Evolutionary conservation across 2,797 vertebrate species (phyloP), one percentile per base, ranked within the genome.

Genomic region (Cirrhinus molitorella): DNA sequence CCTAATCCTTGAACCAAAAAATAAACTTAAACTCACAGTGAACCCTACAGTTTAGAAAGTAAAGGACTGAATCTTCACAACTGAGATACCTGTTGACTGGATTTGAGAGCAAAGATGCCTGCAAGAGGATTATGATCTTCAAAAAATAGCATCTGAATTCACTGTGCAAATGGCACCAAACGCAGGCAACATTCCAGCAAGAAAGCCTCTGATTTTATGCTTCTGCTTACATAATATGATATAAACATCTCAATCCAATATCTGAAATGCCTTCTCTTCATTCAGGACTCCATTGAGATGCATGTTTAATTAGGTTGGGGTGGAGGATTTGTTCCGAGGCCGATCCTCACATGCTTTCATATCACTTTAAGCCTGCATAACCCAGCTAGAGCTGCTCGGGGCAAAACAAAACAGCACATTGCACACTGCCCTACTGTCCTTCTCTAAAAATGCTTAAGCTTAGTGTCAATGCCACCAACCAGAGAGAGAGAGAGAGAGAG

Each of bases 181-280:
- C 9, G 8, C 13, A 79, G 14, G 17, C 53, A 6, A 73, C 28
- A 51, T 65, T 61, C 13, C 21, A 65, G 5, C 5, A 21, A 45
- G 17, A 40, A 81, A 70, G 5, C 12, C 28, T 71, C 37, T 34
- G 43, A 37, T 81, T 65, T 73, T 63, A 31, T 0, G 9, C 51
- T 81, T 61, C 43, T 63, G 14, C 28, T 37, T 51, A 53, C 40
- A 72, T 57, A 51, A 31, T 65, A 53, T 40, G 31, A 49, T 31
- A 25, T 51, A 74, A 82, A 82, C 80, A 73, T 65, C 14, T 34
- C 57, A 65, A 28, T n/a, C 59, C 45, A 82, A 70, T 80, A 70
- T 70, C 37, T 43, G n/a, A 59, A 70, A 75, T 66, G n/a, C 57
- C 47, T 82, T 66, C 7, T 82, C 34, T 75, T 12, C 34, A 81